Percentiles rank a stretch among this genome's conserved stretches.
Evolutionary conservation across 2,888 invertebrate species (phyloP).

Genomic region (Microchrysa polita): DNA sequence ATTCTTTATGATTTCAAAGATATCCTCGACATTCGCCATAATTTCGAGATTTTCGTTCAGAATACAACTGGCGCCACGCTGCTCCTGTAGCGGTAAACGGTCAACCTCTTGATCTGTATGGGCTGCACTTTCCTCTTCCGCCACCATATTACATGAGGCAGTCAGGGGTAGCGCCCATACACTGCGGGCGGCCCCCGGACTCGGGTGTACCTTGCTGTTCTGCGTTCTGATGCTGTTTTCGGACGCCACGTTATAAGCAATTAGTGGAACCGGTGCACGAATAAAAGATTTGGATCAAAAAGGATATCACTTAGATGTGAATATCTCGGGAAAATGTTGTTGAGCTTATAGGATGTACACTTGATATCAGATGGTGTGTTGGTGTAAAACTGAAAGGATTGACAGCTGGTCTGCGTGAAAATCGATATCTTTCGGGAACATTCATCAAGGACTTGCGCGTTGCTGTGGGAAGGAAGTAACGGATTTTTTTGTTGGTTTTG

Average conservation of each 20-base stretch:
- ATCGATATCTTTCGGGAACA: slow-evolving; percentile 29
- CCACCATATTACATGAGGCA: slow-evolving; percentile 82
- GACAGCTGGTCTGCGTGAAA: background rate
- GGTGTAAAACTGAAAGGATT: background rate
- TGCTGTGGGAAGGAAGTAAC: background rate
- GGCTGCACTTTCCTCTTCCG: slow-evolving; percentile 71
- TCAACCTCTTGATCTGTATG: slow-evolving; percentile 63
- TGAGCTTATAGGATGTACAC: background rate
- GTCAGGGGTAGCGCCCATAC: slow-evolving; percentile 87
- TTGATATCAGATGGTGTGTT: background rate
- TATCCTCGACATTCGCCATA: slow-evolving; percentile 68
- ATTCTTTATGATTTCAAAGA: slow-evolving; percentile 86
- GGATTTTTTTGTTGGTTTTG: too few species aligned
- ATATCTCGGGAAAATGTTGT: background rate
- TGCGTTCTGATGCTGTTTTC: slow-evolving; percentile 63
- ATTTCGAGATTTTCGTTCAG: slow-evolving; percentile 59
- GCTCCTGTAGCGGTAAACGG: slow-evolving; percentile 62
- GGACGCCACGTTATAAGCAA: slow-evolving; percentile 62
- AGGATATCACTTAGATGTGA: background rate
- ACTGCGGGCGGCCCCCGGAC: slow-evolving; percentile 89
- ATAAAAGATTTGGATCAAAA: background rate
- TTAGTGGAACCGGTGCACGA: background rate
- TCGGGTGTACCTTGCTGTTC: slow-evolving; percentile 76
- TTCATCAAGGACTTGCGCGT: slow-evolving; percentile 20
- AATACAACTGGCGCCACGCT: slow-evolving; percentile 65